A percentile compares a stretch with the other conserved stretches of the same genome.
Conservation (phyloP, 2,888 invertebrate species). For the Pharmacophagus antenor region DNA sequence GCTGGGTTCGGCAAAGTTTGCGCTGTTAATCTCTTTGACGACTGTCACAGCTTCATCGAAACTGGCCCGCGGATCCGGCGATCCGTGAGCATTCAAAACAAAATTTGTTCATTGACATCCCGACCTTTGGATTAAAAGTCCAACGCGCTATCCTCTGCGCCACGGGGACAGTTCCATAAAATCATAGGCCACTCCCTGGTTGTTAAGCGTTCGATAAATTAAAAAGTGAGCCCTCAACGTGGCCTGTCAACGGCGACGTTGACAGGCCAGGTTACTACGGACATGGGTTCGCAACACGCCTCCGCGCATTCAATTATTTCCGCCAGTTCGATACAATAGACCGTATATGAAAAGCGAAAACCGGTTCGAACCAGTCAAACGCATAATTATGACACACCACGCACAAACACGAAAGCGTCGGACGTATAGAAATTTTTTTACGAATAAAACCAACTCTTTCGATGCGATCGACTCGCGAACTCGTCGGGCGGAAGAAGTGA, state of each 20-base stretch:
- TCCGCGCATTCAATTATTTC: neutral
- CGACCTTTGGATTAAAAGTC: no score
- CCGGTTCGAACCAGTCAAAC: conserved; percentile 3
- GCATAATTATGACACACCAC: conserved; percentile 5
- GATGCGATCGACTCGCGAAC: neutral
- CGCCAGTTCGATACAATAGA: neutral
- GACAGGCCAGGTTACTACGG: no score
- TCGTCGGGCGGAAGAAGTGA: neutral
- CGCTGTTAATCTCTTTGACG: no score
- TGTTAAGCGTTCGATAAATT: neutral
- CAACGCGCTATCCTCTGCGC: no score
- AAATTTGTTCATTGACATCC: no score
- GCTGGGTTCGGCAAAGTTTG: no score
- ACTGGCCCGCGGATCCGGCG: no score
- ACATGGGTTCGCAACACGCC: neutral
- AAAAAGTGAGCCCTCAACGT: conserved; percentile 3
- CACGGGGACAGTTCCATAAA: no score
- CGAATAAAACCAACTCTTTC: neutral
- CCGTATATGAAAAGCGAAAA: neutral
- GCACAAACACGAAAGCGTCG: neutral
- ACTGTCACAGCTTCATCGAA: no score
- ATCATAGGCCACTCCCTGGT: neutral
- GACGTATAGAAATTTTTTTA: neutral
- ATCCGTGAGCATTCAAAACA: no score
- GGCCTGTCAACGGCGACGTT: neutral